Conservation (phyloP, 2,113 vertebrate species). For the Grammomys surdaster region DNA sequence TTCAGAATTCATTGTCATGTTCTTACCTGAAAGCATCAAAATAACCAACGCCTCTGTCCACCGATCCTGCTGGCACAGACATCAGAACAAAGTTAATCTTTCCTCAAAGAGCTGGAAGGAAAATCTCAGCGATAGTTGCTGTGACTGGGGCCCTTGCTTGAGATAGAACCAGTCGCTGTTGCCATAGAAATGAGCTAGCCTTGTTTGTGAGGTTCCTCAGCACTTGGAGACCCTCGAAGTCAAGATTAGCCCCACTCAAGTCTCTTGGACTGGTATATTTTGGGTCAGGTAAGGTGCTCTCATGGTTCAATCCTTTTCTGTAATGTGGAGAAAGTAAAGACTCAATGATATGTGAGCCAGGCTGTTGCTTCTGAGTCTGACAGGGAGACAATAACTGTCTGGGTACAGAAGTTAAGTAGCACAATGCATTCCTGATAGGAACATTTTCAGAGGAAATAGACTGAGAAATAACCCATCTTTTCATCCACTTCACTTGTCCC, state of each 20-base stretch:
- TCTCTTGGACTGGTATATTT: not conserved
- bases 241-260: not conserved
- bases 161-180: not conserved
- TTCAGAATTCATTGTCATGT: not conserved
- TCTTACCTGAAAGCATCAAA: slow-evolving; percentile 1
- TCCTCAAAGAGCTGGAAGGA: not conserved
- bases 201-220: not conserved
- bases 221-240: not conserved
- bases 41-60: not conserved
- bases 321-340: not conserved
- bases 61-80: not conserved
- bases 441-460: slow-evolving; percentile 1
- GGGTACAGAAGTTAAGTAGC: not conserved
- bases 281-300: not conserved
- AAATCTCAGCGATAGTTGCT: not conserved
- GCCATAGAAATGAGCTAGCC: not conserved
- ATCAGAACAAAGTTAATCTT: not conserved
- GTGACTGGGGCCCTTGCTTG: not conserved
- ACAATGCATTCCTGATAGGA: not conserved
- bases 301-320: not conserved
- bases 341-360: not conserved
- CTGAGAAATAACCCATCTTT: slow-evolving; percentile 29
- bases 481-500: slow-evolving; percentile 4
- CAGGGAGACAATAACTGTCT: not conserved
- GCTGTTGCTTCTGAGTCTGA: not conserved